These are phyloP conservation scores for Oenanthe oenanthe DNA, from an alignment of 2,113 vertebrate genomes.

Conservation along the genomic window DNA sequence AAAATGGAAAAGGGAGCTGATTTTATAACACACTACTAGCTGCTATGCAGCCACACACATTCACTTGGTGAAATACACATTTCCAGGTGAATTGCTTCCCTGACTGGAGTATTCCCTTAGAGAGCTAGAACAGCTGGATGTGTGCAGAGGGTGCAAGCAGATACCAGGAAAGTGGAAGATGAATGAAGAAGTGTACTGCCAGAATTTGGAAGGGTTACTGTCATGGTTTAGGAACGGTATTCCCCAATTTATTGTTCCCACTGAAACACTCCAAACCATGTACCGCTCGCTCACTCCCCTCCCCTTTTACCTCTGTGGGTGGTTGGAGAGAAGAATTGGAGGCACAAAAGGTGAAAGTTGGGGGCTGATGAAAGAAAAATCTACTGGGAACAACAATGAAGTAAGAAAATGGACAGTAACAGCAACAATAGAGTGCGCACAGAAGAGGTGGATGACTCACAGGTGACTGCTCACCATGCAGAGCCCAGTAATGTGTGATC, in stretches of 20 bases:
- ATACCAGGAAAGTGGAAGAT: background rate
- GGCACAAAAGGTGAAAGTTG: background rate
- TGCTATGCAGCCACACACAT: constrained; percentile 56
- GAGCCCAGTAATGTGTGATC: background rate
- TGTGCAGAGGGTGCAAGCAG: background rate
- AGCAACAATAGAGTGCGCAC: accelerated
- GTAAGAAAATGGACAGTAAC: background rate
- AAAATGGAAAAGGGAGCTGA: constrained; percentile 11
- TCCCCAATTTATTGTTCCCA: background rate
- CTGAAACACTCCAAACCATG: background rate
- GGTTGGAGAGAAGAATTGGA: background rate
- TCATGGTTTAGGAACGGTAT: background rate
- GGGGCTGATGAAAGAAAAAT: background rate
- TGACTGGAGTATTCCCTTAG: background rate
- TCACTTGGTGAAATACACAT: background rate
- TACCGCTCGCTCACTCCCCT: accelerated
- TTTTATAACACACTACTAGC: constrained; percentile 30
- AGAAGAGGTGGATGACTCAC: background rate
- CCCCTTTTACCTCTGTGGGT: background rate
- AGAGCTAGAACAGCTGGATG: background rate
- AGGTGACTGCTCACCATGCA: background rate
- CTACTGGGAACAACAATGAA: background rate
- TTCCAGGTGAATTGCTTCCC: constrained; percentile 17
- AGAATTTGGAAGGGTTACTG: background rate
- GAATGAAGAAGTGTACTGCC: constrained; percentile 30